phyloP scores from a whole-genome alignment of 2,797 vertebrate species.

The Argya squamiceps region DNA sequence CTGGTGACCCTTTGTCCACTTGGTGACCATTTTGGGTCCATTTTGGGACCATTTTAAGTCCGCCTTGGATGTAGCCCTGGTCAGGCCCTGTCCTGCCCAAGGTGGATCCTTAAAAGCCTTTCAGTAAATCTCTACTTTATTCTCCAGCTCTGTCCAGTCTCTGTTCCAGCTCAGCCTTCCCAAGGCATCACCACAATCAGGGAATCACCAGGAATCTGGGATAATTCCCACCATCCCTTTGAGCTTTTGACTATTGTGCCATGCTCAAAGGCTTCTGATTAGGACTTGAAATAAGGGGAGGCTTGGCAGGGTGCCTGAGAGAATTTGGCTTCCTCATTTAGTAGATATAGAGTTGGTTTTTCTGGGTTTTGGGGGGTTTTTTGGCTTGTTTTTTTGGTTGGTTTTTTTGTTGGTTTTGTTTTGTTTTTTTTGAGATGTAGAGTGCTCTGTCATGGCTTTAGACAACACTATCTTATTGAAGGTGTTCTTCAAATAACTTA shows the following conservation, averaged over 20 bases:
- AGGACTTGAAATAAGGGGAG: neutral
- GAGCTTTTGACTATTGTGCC: fast-evolving
- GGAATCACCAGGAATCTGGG: fast-evolving
- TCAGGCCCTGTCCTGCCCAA: neutral
- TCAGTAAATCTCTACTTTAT: neutral
- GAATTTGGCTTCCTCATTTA: neutral
- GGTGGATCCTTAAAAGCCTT: neutral
- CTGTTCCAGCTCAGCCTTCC: neutral
- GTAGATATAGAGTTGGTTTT: neutral
- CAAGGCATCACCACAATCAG: neutral
- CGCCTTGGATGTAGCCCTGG: neutral
- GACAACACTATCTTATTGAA: neutral
- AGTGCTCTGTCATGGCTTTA: neutral
- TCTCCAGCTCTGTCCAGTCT: neutral
- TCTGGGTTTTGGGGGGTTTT: neutral
- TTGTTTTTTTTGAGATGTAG: neutral
- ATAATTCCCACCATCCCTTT: fast-evolving
- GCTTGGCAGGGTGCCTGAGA: neutral
- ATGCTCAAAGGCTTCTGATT: neutral
- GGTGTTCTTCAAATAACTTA: neutral
- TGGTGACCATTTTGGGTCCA: neutral
- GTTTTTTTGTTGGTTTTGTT: no score
- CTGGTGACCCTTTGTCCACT: neutral
- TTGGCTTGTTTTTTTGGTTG: no score
- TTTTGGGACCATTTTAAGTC: neutral